A percentile compares a stretch with the other conserved stretches of the same genome.
These are phyloP conservation scores for Folsomia candida DNA, from an alignment of 2,888 invertebrate species.

Conservation along the genomic window DNA sequence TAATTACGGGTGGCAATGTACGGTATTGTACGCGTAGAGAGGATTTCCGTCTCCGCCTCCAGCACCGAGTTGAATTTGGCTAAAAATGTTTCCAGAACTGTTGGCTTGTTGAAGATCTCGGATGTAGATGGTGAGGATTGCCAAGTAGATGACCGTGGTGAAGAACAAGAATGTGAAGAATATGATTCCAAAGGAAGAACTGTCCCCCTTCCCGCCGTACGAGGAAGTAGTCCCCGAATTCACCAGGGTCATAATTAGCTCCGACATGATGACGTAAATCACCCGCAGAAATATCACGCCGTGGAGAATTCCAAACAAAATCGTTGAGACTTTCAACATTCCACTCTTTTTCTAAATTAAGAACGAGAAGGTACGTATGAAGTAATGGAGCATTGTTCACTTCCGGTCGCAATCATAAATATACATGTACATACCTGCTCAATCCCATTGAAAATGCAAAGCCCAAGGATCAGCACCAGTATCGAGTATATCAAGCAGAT, in stretches of 20 bases:
- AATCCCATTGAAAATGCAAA: constrained; percentile 8
- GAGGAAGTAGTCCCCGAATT: not conserved
- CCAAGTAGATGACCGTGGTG: constrained; percentile 8
- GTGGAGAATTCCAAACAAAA: constrained; percentile 5
- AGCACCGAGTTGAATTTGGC: constrained; percentile 8
- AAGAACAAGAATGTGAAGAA: constrained; percentile 16
- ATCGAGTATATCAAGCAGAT: constrained; percentile 3
- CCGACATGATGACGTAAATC: constrained; percentile 6
- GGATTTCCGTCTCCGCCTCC: constrained; percentile 11
- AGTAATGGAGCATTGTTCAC: not conserved
- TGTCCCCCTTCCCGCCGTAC: not conserved
- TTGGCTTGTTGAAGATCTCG: constrained; percentile 3
- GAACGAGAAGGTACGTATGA: not conserved
- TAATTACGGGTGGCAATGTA: constrained; percentile 11
- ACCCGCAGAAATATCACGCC: constrained; percentile 12
- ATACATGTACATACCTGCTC: not conserved
- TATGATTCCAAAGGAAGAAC: constrained; percentile 8
- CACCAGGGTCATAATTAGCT: not conserved
- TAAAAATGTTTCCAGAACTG: constrained; percentile 10
- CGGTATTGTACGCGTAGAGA: constrained; percentile 13
- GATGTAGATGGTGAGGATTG: constrained; percentile 8
- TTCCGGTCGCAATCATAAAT: not conserved
- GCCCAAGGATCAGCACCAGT: not conserved
- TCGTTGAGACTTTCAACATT: not conserved
- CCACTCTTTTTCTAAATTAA: constrained; percentile 5